Conservation (phyloP, 1,140 invertebrate genomes). For the Hylaeus anthracinus region DNA sequence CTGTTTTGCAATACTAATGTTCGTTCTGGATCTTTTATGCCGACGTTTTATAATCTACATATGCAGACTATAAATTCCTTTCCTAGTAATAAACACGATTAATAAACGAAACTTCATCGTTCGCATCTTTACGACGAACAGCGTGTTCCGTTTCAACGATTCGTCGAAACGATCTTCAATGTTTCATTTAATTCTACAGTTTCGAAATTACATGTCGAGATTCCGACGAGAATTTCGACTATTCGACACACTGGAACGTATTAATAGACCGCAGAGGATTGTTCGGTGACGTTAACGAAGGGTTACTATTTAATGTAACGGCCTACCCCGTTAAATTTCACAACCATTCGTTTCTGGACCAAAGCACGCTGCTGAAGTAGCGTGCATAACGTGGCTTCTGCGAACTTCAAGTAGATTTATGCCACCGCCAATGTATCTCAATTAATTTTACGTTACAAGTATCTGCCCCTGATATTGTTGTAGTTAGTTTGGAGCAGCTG, state of each 20-base stretch:
- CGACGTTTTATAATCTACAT: too few relatives aligned
- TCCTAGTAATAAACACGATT: too few relatives aligned
- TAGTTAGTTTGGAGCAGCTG: not conserved
- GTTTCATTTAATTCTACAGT: not conserved
- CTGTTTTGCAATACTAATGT: too few relatives aligned
- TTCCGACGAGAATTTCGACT: conserved; percentile 24
- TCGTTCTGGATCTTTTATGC: too few relatives aligned
- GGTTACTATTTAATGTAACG: conserved; percentile 53
- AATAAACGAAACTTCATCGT: too few relatives aligned
- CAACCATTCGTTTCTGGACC: conserved; percentile 14
- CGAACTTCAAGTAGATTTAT: conserved; percentile 58
- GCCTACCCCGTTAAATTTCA: conserved; percentile 34
- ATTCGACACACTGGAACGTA: conserved; percentile 9
- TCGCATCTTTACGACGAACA: too few relatives aligned
- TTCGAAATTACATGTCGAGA: not conserved
- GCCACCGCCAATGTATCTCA: conserved; percentile 48
- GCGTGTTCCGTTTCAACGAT: conserved; percentile 4
- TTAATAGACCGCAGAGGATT: conserved; percentile 39
- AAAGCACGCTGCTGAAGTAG: conserved; percentile 20
- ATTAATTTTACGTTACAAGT: conserved; percentile 50
- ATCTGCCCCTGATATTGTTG: conserved; percentile 19
- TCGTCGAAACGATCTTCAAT: not conserved
- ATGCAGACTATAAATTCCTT: too few relatives aligned
- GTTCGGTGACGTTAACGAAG: conserved; percentile 47
- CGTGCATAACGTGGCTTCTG: conserved; percentile 36